Evolutionary conservation across 2,797 vertebrate genomes (phyloP).

Genomic region (Sebastes matsubarae): DNA sequence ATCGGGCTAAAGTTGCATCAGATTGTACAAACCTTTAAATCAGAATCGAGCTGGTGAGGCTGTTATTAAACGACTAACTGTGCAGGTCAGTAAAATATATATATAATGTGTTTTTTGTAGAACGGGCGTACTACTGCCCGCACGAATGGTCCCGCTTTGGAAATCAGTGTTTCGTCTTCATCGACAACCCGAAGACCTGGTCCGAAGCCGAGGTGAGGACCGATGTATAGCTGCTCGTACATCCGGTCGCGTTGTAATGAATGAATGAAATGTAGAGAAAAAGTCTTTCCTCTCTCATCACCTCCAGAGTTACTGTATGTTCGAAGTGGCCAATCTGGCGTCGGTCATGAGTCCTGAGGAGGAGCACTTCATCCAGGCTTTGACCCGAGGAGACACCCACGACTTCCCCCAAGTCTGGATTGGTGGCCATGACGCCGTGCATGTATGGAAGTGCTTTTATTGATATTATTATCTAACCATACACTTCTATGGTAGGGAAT

Average conservation of each 20-base stretch:
- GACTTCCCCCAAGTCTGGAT: not conserved
- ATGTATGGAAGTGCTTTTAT: not conserved
- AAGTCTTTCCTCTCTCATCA: not conserved
- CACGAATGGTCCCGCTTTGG: not conserved
- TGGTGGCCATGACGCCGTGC: not conserved
- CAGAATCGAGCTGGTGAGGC: not conserved
- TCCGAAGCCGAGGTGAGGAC: not conserved
- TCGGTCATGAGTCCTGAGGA: not conserved
- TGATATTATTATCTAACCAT: too few relatives aligned
- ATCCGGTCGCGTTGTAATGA: not conserved
- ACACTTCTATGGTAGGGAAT: too few relatives aligned
- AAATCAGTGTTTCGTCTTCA: not conserved
- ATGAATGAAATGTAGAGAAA: not conserved
- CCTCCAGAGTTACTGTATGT: not conserved
- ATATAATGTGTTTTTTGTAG: not conserved
- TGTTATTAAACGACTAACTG: too few relatives aligned
- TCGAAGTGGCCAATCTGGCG: not conserved
- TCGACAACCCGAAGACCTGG: not conserved
- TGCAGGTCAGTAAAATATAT: too few relatives aligned
- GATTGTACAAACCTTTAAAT: not conserved
- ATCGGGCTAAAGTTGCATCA: too few relatives aligned
- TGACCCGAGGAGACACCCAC: not conserved
- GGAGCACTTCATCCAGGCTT: not conserved
- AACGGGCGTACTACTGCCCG: not conserved
- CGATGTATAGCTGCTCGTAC: not conserved